A percentile compares a stretch with the other conserved stretches of the same genome.
phyloP scores from a whole-genome alignment of 2,113 vertebrate species.

The Echinops telfairi region DNA sequence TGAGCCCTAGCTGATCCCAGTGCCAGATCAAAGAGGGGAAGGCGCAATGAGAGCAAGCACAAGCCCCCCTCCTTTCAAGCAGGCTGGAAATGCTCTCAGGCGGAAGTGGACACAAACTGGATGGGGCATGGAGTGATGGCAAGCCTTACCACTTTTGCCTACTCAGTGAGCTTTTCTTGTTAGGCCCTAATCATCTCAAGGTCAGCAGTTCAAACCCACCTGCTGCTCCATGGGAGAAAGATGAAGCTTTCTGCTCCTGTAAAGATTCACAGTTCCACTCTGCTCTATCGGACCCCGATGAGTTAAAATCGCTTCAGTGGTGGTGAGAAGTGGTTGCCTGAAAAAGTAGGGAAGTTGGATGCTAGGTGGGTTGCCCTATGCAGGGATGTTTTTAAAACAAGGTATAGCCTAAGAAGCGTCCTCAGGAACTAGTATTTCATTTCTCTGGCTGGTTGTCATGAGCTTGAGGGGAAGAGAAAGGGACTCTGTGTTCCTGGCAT shows the following conservation, averaged over 20 bases:
- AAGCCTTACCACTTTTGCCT: constrained; percentile 53
- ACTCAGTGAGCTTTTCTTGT: background rate
- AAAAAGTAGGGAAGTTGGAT: constrained; percentile 41
- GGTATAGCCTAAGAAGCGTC: constrained; percentile 1
- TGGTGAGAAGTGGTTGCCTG: background rate
- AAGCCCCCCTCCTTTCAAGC: background rate
- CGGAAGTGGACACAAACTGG: constrained; percentile 1
- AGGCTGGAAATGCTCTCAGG: constrained; percentile 3
- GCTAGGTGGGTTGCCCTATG: constrained; percentile 3
- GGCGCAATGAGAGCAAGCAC: constrained; percentile 52
- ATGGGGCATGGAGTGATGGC: background rate
- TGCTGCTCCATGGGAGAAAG: too few species aligned
- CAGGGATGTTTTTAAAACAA: constrained; percentile 57
- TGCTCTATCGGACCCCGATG: too few species aligned
- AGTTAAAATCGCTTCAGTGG: too few species aligned
- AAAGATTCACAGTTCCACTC: too few species aligned
- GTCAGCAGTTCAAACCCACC: too few species aligned
- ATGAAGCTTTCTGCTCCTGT: too few species aligned
- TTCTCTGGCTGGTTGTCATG: constrained; percentile 5
- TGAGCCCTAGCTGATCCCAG: constrained; percentile 39
- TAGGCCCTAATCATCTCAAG: too few species aligned
- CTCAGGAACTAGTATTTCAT: constrained; percentile 62
- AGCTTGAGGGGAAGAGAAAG: background rate
- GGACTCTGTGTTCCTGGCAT: background rate
- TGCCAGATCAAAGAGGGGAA: constrained; percentile 54